phyloP scores from a whole-genome alignment of 2,113 vertebrate species.

The Brienomyrus brachyistius region DNA sequence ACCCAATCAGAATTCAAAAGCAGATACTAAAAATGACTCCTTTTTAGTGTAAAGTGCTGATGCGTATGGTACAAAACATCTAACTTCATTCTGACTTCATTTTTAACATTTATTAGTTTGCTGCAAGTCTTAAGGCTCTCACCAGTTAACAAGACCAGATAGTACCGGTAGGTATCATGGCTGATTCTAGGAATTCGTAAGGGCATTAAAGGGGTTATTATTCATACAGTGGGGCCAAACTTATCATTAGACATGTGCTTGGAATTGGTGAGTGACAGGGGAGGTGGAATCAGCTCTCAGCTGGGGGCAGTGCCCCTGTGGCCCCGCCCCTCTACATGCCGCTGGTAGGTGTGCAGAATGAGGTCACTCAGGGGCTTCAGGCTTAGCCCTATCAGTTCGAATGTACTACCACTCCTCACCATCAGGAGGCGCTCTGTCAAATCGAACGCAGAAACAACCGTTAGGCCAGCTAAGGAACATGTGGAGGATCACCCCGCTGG shows the following conservation, averaged over 20 bases:
- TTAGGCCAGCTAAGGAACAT: neutral
- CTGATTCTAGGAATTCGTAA: neutral
- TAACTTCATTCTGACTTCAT: neutral
- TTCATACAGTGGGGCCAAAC: neutral
- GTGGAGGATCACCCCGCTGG: neutral
- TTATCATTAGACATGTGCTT: neutral
- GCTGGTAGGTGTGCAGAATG: neutral
- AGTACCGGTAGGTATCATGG: neutral
- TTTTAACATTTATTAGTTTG: too few species aligned
- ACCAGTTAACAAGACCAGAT: neutral
- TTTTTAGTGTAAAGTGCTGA: neutral
- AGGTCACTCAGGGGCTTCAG: neutral
- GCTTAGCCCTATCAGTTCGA: neutral
- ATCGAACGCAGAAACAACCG: neutral
- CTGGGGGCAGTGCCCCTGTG: too few species aligned
- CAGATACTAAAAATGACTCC: neutral
- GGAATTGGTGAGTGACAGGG: neutral
- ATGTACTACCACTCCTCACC: neutral
- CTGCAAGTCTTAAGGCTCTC: neutral
- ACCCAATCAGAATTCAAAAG: neutral
- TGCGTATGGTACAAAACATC: neutral
- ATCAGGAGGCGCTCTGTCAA: neutral
- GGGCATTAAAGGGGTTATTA: neutral
- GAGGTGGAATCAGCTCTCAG: neutral
- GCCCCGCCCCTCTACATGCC: neutral